Evolutionary conservation across 2,113 vertebrate genomes (phyloP).

Genomic region (Oryzias celebensis): DNA sequence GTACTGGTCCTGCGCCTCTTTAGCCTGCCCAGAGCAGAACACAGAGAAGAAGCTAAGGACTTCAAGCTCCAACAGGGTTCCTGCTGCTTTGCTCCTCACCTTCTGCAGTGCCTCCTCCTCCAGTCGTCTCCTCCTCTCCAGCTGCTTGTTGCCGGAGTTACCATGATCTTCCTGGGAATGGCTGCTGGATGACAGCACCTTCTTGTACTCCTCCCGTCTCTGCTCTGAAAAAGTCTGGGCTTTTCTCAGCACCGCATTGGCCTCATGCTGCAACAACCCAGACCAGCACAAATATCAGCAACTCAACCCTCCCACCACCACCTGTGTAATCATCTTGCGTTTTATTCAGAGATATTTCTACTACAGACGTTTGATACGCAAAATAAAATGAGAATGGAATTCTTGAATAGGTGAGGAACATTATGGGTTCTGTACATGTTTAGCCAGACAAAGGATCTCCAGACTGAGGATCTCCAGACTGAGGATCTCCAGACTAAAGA

Average conservation of each 20-base stretch:
- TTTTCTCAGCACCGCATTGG: conserved; percentile 85
- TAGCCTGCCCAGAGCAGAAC: conserved; percentile 75
- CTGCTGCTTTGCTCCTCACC: conserved; percentile 62
- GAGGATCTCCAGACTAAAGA: too few relatives aligned
- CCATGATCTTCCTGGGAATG: conserved; percentile 90
- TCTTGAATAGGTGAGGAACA: too few relatives aligned
- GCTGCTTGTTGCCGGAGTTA: conserved; percentile 78
- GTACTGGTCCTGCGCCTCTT: conserved; percentile 92
- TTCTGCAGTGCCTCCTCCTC: conserved; percentile 94
- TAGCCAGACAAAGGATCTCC: too few relatives aligned
- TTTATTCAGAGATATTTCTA: too few relatives aligned
- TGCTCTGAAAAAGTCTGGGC: conserved; percentile 83
- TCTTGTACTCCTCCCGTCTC: conserved; percentile 91
- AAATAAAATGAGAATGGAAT: too few relatives aligned
- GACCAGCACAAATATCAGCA: neutral
- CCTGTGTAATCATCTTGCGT: too few relatives aligned
- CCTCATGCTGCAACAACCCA: conserved; percentile 82
- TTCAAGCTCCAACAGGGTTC: neutral
- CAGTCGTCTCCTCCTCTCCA: conserved; percentile 89
- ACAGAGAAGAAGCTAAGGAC: conserved; percentile 3
- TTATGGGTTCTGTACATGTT: too few relatives aligned
- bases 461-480: too few relatives aligned
- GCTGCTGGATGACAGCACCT: conserved; percentile 83
- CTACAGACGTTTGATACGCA: too few relatives aligned
- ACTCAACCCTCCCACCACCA: too few relatives aligned